A percentile compares a stretch with the other conserved stretches of the same genome.
Conservation (phyloP, 2,113 vertebrate species). For the Varanus salvator region DNA sequence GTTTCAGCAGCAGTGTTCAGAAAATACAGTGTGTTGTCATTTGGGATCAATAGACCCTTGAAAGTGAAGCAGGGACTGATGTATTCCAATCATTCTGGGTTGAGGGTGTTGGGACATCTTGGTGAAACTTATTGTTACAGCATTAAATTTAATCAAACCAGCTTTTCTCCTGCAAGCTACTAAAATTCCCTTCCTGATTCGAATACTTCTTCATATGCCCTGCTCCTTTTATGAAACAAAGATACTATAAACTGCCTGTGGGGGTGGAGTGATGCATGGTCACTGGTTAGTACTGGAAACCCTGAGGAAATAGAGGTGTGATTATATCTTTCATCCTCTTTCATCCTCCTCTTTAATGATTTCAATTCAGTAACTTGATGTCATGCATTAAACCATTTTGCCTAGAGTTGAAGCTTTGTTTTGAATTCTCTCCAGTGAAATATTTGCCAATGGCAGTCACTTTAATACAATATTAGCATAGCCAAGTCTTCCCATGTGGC, state of each 20-base stretch:
- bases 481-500: conserved; percentile 72
- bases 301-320: conserved; percentile 51
- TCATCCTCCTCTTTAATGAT: conserved; percentile 58
- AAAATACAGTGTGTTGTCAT: not conserved
- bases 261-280: conserved; percentile 44
- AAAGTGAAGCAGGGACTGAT: not conserved
- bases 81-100: not conserved
- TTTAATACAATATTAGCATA: conserved; percentile 75
- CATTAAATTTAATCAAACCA: not conserved
- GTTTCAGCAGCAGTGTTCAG: not conserved
- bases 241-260: not conserved
- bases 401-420: conserved; percentile 62
- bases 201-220: not conserved
- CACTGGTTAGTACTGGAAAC: conserved; percentile 47
- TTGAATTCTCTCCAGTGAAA: conserved; percentile 67
- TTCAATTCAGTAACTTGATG: conserved; percentile 68
- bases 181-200: not conserved
- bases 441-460: conserved; percentile 72
- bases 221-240: not conserved
- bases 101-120: too few species aligned
- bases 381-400: conserved; percentile 58
- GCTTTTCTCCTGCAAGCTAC: not conserved
- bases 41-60: not conserved
- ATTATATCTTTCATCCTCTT: conserved; percentile 62
- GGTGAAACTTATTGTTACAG: not conserved